These are phyloP conservation scores for Melanotaenia boesemani DNA, from an alignment of 2,797 vertebrate species.

Conservation along the genomic window DNA sequence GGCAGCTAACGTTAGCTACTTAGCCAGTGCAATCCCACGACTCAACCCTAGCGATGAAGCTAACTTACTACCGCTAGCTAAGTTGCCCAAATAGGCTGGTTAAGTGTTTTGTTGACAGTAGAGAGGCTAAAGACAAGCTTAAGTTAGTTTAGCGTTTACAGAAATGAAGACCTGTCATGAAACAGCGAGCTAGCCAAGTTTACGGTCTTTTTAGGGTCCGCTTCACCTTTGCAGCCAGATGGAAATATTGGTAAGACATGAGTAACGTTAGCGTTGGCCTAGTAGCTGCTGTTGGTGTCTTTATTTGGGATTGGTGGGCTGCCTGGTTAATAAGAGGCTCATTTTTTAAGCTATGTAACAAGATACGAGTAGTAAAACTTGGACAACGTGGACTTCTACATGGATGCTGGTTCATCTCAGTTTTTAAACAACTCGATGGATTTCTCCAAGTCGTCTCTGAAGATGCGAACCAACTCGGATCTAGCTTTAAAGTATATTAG, in stretches of 20 bases:
- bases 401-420: slow-evolving; percentile 24
- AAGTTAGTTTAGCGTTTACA: slow-evolving; percentile 25
- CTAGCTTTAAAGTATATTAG: slow-evolving; percentile 71
- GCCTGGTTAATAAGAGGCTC: slow-evolving; percentile 27
- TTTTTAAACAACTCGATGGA: slow-evolving; percentile 43
- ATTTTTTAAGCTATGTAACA: slow-evolving; percentile 19
- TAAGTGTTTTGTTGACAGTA: slow-evolving; percentile 7
- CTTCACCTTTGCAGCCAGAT: slow-evolving; percentile 73
- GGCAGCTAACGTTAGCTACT: slow-evolving; percentile 75
- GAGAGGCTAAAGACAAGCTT: slow-evolving; percentile 12
- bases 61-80: slow-evolving; percentile 73
- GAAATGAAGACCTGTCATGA: slow-evolving; percentile 1
- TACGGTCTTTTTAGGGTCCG: slow-evolving; percentile 65
- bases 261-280: slow-evolving; percentile 80
- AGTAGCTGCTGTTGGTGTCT: slow-evolving; percentile 75
- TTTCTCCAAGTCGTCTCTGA: slow-evolving; percentile 57
- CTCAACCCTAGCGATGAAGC: slow-evolving; percentile 66
- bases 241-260: slow-evolving; percentile 78
- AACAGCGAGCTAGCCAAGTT: slow-evolving; percentile 71
- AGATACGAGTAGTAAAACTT: slow-evolving; percentile 22
- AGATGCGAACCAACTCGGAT: slow-evolving; percentile 73
- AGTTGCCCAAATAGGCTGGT: slow-evolving; percentile 60
- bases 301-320: slow-evolving; percentile 65
- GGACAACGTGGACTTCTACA: neutral
- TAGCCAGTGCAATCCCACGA: slow-evolving; percentile 67